Percentiles rank a stretch among this genome's conserved stretches.
Evolutionary conservation across 2,888 invertebrate species (phyloP).

Genomic region (Eupithecia abbreviata): DNA sequence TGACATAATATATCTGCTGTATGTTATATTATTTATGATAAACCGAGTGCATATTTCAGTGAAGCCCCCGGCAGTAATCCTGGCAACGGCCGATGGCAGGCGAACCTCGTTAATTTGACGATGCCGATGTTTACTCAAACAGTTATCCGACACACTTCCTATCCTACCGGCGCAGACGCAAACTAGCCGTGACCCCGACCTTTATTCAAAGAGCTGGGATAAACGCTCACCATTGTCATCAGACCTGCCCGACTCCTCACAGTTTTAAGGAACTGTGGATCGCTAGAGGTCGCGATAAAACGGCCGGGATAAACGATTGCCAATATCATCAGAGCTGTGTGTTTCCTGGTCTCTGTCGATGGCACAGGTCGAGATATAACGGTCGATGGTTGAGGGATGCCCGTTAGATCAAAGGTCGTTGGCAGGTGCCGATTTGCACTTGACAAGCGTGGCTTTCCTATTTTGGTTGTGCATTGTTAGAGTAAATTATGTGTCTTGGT

Average conservation of each 20-base stretch:
- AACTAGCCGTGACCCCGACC: constrained; percentile 78
- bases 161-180: constrained; percentile 64
- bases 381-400: constrained; percentile 59
- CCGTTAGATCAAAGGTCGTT: constrained; percentile 78
- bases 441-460: constrained; percentile 76
- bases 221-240: constrained; percentile 45
- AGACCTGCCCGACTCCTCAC: constrained; percentile 41
- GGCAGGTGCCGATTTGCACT: constrained; percentile 79
- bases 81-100: neutral
- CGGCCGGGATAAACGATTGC: constrained; percentile 39
- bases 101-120: constrained; percentile 68
- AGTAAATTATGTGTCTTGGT: constrained; percentile 61
- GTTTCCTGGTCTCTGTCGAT: constrained; percentile 31
- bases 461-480: constrained; percentile 76
- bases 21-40: neutral
- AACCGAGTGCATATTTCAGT: neutral
- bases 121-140: constrained; percentile 75
- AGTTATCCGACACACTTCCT: constrained; percentile 76
- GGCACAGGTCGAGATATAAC: constrained; percentile 39
- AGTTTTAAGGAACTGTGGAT: constrained; percentile 33
- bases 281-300: constrained; percentile 38
- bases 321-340: constrained; percentile 44
- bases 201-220: constrained; percentile 73
- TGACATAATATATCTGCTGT: neutral
- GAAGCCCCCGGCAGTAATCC: constrained; percentile 8